phyloP scores from a whole-genome alignment of 30 jellyfish, hydroid and myxozoan genomes.

The Phacellophora camtschatica region DNA sequence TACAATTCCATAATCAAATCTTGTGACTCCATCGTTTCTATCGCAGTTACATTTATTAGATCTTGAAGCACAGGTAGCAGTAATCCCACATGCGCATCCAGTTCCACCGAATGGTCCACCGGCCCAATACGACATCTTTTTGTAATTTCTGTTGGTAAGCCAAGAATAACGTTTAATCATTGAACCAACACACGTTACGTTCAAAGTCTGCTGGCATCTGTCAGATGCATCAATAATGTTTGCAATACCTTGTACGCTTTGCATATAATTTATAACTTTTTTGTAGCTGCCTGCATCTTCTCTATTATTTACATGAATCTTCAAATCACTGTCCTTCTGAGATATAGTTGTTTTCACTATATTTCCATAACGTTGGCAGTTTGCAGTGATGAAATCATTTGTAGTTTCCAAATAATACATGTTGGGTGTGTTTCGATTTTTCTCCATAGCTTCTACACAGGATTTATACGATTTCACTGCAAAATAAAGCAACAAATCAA shows the following conservation, averaged over 20 bases:
- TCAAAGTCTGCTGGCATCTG: conserved; percentile 27
- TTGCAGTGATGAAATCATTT: background rate
- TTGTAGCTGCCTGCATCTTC: conserved; percentile 3
- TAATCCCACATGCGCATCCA: conserved; percentile 48
- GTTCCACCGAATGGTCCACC: conserved; percentile 46
- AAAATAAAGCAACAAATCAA: background rate
- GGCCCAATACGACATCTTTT: conserved; percentile 28
- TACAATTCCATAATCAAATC: conserved; percentile 11
- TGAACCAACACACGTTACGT: background rate
- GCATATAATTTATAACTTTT: background rate
- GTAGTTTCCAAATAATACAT: background rate
- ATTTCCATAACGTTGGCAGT: background rate
- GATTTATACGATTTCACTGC: background rate
- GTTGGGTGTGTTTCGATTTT: background rate
- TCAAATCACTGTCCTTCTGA: conserved; percentile 3
- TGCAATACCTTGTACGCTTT: background rate
- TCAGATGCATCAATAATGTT: conserved; percentile 14
- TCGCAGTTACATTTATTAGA: conserved; percentile 20
- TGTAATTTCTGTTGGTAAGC: background rate
- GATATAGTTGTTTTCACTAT: background rate
- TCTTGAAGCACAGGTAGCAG: background rate
- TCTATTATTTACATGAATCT: background rate
- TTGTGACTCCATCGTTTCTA: background rate
- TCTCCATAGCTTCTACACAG: background rate
- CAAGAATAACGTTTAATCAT: background rate